Evolutionary conservation across 2,113 vertebrate genomes (phyloP).

Genomic region (Paedocypris sp.): DNA sequence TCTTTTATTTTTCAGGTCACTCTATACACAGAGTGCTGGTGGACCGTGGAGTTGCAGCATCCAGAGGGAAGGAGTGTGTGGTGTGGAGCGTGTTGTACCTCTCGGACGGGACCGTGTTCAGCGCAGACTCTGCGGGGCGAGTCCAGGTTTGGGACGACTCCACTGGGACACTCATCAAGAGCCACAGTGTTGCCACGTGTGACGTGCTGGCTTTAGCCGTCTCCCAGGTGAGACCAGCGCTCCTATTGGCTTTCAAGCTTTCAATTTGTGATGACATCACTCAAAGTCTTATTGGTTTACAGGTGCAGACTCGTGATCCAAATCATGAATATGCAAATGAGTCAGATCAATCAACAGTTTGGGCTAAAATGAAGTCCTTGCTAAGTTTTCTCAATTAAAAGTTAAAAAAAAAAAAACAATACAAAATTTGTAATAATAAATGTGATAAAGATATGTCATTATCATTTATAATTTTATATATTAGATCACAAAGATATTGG

Average conservation of each 20-base stretch:
- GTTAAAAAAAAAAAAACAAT: too few species aligned
- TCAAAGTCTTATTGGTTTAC: too few species aligned
- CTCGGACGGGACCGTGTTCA: conserved; percentile 69
- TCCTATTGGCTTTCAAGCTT: not conserved
- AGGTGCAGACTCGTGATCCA: too few species aligned
- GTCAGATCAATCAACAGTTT: too few species aligned
- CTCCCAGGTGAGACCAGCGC: conserved; percentile 59
- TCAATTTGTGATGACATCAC: conserved; percentile 17
- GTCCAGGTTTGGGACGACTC: conserved; percentile 85
- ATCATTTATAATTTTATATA: too few species aligned
- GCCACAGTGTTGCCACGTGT: conserved; percentile 68
- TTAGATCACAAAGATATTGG: too few species aligned
- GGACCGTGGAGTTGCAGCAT: conserved; percentile 53
- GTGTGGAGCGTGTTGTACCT: conserved; percentile 81
- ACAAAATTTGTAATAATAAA: too few species aligned
- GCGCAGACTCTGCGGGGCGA: conserved; percentile 79
- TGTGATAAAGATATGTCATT: too few species aligned
- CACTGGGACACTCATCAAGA: conserved; percentile 69
- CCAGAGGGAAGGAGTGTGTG: conserved; percentile 60
- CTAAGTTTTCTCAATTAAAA: too few species aligned
- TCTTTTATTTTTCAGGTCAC: conserved; percentile 59
- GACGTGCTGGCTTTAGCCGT: conserved; percentile 69
- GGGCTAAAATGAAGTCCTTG: too few species aligned
- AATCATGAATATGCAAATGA: too few species aligned
- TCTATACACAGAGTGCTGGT: conserved; percentile 67